Evolutionary conservation across 2,113 vertebrate genomes (phyloP).

Genomic region (Felis chaus): DNA sequence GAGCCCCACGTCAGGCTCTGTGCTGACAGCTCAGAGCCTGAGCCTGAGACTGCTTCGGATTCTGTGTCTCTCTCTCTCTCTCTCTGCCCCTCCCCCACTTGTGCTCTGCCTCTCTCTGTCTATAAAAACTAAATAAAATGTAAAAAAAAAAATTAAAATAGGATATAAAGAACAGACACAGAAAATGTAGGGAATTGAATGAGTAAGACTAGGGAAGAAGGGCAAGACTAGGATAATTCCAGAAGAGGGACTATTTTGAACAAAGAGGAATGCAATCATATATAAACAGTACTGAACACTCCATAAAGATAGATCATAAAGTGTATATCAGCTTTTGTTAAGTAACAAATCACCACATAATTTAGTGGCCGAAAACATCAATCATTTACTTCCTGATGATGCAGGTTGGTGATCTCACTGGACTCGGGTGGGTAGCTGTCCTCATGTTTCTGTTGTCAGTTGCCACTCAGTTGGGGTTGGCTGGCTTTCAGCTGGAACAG

Average conservation of each 20-base stretch:
- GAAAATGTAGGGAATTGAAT: background rate
- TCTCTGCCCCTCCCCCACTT: too few relatives aligned
- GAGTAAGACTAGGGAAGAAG: too few relatives aligned
- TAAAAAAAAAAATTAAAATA: background rate
- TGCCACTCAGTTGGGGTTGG: background rate
- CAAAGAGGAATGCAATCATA: background rate
- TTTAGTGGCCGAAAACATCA: background rate
- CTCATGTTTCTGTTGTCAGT: background rate
- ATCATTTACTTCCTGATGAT: background rate
- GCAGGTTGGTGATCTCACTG: background rate
- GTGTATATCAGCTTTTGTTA: background rate
- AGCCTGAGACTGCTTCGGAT: too few relatives aligned
- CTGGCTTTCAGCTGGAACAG: background rate
- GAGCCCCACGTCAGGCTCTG: too few relatives aligned
- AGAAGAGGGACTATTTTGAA: background rate
- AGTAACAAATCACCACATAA: background rate
- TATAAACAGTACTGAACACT: background rate
- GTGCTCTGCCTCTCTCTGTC: too few relatives aligned
- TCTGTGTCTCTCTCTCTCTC: too few relatives aligned
- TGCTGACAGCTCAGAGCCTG: too few relatives aligned
- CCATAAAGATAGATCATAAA: background rate
- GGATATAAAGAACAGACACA: background rate
- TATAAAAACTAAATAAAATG: too few relatives aligned
- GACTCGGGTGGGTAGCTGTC: background rate
- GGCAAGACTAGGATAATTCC: background rate